Evolutionary conservation across 2,888 invertebrate species (phyloP), one percentile per base, ranked within the genome.

Genomic region (Digitonthophagus gazella): DNA sequence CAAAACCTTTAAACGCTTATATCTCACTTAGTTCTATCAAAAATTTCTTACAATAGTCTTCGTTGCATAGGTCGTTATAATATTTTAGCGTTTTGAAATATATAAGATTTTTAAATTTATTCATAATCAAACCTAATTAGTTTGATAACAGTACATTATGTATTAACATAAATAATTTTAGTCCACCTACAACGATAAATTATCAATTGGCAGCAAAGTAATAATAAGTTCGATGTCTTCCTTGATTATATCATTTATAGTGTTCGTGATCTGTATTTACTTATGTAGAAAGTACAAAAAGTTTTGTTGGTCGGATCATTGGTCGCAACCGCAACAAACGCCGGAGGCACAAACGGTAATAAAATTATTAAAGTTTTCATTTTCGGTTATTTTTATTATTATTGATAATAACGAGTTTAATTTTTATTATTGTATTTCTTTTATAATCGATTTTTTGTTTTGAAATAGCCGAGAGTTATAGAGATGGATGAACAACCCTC

Each of bases 251-350:
- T 61, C 61, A 1, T 85, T 86, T 73, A 76, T 83, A n/a, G 76
- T 85, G 70, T 86, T 86, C 74, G 76, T 84, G 11, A 78, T 84
- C 71, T 83, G 85, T 67, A 72, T 86, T 20, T 86, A 84, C 83
- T 80, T 83, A 22, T 86, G 85, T 72, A 82, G 83, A 55, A 83
- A 81, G 69, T 81, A 84, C 55, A 82, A 83, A 70, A 81, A 83
- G 69, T 75, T 86, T n/a, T 86, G 86, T 73, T 86, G 85, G 85
- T 80, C 84, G 3, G 75, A 82, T 8, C 81, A 82, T 67, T 85
- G 82, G 74, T 81, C 83, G 1, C 80, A 80, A 70, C 81, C 81
- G 44, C 75, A 71, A 15, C 64, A 22, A 6, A 19, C 72, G 58
- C 69, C 65, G 64, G 75, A 55, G 61, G 71, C n/a, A 66, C 66